Evolutionary conservation across 2,888 invertebrate genomes (phyloP).

Genomic region (Eumerus sabulonum): DNA sequence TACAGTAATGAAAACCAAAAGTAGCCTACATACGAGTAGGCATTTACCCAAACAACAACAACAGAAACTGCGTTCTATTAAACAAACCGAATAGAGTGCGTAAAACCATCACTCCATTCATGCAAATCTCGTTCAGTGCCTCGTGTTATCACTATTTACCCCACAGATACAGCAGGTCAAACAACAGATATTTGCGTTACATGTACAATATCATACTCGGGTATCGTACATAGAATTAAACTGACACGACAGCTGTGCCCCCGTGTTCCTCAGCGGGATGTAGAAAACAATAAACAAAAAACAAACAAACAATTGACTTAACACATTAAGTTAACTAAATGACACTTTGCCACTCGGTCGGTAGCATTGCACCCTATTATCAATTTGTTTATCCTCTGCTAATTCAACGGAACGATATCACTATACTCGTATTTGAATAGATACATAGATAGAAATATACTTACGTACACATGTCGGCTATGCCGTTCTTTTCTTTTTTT

Average conservation of each 20-base stretch:
- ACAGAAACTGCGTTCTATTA: too few relatives aligned
- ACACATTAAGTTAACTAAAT: slow-evolving; percentile 49
- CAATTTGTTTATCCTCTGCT: slow-evolving; percentile 43
- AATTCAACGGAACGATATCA: slow-evolving; percentile 38
- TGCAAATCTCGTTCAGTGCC: slow-evolving; percentile 10
- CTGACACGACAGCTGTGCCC: slow-evolving; percentile 16
- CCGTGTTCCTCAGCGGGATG: slow-evolving; percentile 6
- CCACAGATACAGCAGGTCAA: neutral
- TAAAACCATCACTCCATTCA: neutral
- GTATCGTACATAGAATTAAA: slow-evolving; percentile 16
- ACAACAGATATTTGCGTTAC: neutral
- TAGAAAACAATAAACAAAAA: too few relatives aligned
- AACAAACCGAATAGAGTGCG: slow-evolving; percentile 17
- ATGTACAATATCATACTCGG: too few relatives aligned
- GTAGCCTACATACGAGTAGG: too few relatives aligned
- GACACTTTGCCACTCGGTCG: slow-evolving; percentile 36
- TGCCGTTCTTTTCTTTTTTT: too few relatives aligned
- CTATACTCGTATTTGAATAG: too few relatives aligned
- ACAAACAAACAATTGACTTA: slow-evolving; percentile 51
- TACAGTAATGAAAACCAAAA: too few relatives aligned
- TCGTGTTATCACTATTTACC: slow-evolving; percentile 1
- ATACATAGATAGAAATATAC: too few relatives aligned
- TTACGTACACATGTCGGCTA: neutral
- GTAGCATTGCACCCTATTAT: slow-evolving; percentile 56
- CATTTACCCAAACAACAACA: too few relatives aligned